Percentiles rank a stretch among this genome's conserved stretches.
Conservation (phyloP, 2,797 vertebrate genomes). For the Selene dorsalis region DNA sequence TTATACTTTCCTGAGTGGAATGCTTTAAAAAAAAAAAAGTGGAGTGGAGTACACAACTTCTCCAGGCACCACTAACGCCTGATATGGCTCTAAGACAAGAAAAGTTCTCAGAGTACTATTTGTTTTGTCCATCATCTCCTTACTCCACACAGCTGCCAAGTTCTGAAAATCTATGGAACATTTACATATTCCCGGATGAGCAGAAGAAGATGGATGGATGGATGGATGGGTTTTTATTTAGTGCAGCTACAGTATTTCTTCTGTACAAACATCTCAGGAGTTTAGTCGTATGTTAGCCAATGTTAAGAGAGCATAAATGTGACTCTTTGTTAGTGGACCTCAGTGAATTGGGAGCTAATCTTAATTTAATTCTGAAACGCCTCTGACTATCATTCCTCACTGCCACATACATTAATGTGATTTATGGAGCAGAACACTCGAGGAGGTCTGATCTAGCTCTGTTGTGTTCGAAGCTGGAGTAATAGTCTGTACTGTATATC, state of each 20-base stretch:
- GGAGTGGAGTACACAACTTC: background rate
- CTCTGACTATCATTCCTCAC: conserved; percentile 40
- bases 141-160: conserved; percentile 1
- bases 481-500: conserved; percentile 29
- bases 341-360: conserved; percentile 52
- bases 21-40: too few relatives aligned
- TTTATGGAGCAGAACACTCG: conserved; percentile 65
- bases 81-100: background rate
- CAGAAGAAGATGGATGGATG: too few relatives aligned
- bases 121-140: background rate
- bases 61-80: background rate
- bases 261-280: conserved; percentile 23
- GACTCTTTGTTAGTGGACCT: conserved; percentile 48
- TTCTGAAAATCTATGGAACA: conserved; percentile 19
- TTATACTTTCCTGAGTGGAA: too few relatives aligned
- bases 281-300: conserved; percentile 41
- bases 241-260: conserved; percentile 10
- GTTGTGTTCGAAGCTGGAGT: conserved; percentile 58
- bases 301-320: conserved; percentile 44
- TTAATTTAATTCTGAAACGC: conserved; percentile 45
- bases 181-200: too few relatives aligned
- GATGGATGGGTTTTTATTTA: conserved; percentile 49
- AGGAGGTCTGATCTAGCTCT: conserved; percentile 68
- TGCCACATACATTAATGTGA: conserved; percentile 54
- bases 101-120: background rate